Percentiles rank a stretch among this genome's conserved stretches.
These are phyloP conservation scores for Drosophila fungiperda DNA, from an alignment of 2,888 invertebrate genomes.

Conservation along the genomic window DNA sequence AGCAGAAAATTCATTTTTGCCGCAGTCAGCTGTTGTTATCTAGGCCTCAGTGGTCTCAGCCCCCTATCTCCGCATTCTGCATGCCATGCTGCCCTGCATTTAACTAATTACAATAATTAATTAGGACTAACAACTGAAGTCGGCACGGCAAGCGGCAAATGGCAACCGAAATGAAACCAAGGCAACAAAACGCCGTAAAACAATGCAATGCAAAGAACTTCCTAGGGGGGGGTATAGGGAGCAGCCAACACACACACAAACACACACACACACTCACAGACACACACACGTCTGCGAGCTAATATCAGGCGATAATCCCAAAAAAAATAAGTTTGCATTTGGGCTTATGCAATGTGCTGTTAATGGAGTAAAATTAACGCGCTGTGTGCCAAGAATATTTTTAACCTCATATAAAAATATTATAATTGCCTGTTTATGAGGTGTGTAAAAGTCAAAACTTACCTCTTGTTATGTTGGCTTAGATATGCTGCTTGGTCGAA, in stretches of 20 bases:
- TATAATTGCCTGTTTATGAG: not conserved
- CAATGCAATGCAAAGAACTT: conserved; percentile 27
- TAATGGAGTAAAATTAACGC: conserved; percentile 38
- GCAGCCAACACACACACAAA: not conserved
- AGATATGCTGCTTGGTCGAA: not conserved
- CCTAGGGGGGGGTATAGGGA: not conserved
- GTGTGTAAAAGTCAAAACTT: not conserved
- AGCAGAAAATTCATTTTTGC: conserved; percentile 71
- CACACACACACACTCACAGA: not conserved
- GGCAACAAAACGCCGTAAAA: conserved; percentile 39
- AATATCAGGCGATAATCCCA: conserved; percentile 41
- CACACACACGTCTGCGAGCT: conserved; percentile 8
- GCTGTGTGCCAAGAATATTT: conserved; percentile 2
- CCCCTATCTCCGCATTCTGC: conserved; percentile 7
- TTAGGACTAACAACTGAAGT: conserved; percentile 73
- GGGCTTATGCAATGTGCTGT: conserved; percentile 45
- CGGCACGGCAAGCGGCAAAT: conserved; percentile 19
- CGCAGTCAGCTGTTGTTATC: conserved; percentile 75
- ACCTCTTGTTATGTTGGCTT: not conserved
- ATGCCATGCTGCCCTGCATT: conserved; percentile 59
- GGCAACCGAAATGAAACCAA: conserved; percentile 38
- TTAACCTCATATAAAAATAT: not conserved
- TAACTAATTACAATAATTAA: conserved; percentile 79
- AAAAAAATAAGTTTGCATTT: conserved; percentile 49
- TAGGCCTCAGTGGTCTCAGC: conserved; percentile 30